phyloP scores from a whole-genome alignment of 2,797 vertebrate genomes.

The Oophaga sylvatica region DNA sequence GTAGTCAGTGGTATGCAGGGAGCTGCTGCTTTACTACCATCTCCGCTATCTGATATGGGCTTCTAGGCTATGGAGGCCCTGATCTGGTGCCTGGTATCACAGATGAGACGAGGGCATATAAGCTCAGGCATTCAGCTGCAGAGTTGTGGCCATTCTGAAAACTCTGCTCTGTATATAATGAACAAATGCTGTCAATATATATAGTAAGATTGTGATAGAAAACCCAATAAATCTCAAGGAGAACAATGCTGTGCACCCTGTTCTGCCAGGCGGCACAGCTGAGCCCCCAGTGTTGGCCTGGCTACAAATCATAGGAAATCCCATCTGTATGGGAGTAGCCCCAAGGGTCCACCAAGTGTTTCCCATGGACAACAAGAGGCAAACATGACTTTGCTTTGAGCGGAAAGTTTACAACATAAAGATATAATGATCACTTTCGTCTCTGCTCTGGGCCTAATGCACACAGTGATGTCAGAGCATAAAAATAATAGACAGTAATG shows the following conservation, averaged over 20 bases:
- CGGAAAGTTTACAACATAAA: neutral
- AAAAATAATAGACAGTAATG: no score
- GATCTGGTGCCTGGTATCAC: neutral
- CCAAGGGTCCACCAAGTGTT: neutral
- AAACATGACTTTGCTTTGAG: neutral
- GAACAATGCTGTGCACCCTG: neutral
- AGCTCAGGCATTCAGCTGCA: neutral
- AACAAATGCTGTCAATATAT: neutral
- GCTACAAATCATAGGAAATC: no score
- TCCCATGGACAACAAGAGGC: neutral
- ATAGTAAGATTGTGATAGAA: neutral
- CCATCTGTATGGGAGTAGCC: neutral
- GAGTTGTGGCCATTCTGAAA: neutral
- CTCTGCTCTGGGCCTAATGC: neutral
- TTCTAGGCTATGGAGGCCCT: neutral
- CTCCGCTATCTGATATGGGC: neutral
- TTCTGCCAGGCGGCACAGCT: neutral
- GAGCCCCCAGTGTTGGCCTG: no score
- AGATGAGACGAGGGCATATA: neutral
- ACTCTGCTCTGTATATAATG: neutral
- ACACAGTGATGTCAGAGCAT: neutral
- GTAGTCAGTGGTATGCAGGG: conserved; percentile 18
- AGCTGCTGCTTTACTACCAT: neutral
- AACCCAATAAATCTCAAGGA: neutral
- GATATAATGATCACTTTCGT: neutral